Evolutionary conservation across 1,140 invertebrate genomes (phyloP), one percentile per base, ranked within the genome.

Genomic region (Ylistrum balloti): DNA sequence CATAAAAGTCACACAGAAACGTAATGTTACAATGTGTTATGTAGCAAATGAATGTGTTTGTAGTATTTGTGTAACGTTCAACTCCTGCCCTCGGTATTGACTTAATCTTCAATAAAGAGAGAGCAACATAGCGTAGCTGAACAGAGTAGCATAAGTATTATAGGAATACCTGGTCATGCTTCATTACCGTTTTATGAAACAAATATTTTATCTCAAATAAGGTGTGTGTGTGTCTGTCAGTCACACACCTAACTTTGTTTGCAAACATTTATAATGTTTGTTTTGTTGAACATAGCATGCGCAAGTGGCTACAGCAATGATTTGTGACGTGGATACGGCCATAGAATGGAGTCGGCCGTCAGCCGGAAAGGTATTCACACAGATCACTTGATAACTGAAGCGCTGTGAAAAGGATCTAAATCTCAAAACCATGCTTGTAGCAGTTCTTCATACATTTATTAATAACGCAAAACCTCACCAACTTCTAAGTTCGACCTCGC

Each of bases 131-230:
- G 17, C 22, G 45, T 11, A 11, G 15, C 17, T 56, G 13, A 17
- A 17, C 45, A 3, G 22, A 20, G 22, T 56, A 15, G 7, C 20
- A 56, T 17, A 56, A 20, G 7, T 11, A 20, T 15, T 3, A 3
- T 3, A 1, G 56, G 56, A 74, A 74, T 74, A 74, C 56, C 56
- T 74, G 56, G 56, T 11, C 56, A 74, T 11, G 56, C 15, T n/a
- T 74, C 22, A 74, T 74, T 74, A 28, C 22, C 56, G 56, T 74
- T 74, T 74, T 74, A 74, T 74, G 56, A 74, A 74, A 74, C 56
- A 74, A 74, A 74, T 74, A 74, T 74, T 74, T 74, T 74, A 74
- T 74, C 56, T 74, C 56, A 74, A 74, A 74, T 74, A 74, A 74
- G 56, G 56, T 74, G 56, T 74, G 56, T 74, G 28, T 74, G 56